Evolutionary conservation across 2,113 vertebrate species (phyloP).

Genomic region (Herpetotheres cachinnans): DNA sequence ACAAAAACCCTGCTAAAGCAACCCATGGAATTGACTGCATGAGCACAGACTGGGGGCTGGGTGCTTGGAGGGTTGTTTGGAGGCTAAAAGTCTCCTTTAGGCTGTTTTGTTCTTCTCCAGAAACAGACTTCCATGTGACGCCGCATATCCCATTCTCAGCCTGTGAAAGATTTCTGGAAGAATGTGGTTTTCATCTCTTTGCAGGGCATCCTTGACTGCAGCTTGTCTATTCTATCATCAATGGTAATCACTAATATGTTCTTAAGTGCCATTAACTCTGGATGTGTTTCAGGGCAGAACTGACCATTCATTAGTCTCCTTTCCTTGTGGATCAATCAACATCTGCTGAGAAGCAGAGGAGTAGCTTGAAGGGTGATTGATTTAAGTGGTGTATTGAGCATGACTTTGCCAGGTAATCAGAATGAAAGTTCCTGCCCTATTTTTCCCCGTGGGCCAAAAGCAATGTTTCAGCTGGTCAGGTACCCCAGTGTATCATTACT

Average conservation of each 20-base stretch:
- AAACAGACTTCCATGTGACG: background rate
- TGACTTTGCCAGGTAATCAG: background rate
- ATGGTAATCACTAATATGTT: background rate
- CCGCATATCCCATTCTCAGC: background rate
- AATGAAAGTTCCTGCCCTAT: background rate
- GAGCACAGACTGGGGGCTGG: background rate
- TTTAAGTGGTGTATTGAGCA: background rate
- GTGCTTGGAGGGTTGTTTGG: background rate
- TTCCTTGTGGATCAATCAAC: background rate
- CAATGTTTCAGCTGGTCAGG: background rate
- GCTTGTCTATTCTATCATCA: background rate
- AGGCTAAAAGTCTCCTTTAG: background rate
- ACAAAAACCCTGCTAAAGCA: background rate
- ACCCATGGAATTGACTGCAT: background rate
- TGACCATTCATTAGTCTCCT: background rate
- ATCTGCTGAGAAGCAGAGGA: slow-evolving; percentile 1
- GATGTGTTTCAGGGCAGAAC: background rate
- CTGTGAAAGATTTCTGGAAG: background rate
- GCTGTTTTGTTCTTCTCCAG: background rate
- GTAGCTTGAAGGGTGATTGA: slow-evolving; percentile 36
- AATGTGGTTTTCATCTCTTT: slow-evolving; percentile 16
- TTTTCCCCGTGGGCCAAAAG: background rate
- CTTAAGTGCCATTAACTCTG: background rate
- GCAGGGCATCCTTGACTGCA: background rate
- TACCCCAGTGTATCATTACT: background rate